Percentiles rank a stretch among this genome's conserved stretches.
These are phyloP conservation scores for Apantesis nais DNA, from an alignment of 2,888 invertebrate species.

Conservation along the genomic window DNA sequence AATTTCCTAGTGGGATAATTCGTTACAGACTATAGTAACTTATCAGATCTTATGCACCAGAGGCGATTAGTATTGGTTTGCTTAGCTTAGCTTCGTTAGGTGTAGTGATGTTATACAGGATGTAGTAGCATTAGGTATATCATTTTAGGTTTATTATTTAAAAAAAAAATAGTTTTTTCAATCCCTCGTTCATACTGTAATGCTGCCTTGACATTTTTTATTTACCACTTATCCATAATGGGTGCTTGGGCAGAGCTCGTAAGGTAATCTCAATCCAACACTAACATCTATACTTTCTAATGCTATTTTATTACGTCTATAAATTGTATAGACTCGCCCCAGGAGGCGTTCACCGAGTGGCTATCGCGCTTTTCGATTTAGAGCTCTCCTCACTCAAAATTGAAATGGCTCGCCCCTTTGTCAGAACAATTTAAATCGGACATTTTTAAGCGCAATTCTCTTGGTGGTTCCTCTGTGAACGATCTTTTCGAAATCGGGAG, in stretches of 20 bases:
- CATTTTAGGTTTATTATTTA: background rate
- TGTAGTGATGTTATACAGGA: background rate
- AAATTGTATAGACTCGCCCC: slow-evolving; percentile 80
- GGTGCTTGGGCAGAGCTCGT: slow-evolving; percentile 42
- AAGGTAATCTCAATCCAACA: slow-evolving; percentile 44
- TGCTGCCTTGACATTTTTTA: slow-evolving; percentile 20
- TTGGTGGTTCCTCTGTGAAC: slow-evolving; percentile 44
- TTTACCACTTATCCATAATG: slow-evolving; percentile 42
- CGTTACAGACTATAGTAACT: too few species aligned
- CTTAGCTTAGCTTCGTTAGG: background rate
- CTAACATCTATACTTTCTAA: slow-evolving; percentile 63
- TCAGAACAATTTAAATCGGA: slow-evolving; percentile 76
- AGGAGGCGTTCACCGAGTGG: slow-evolving; percentile 75
- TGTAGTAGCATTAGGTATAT: background rate
- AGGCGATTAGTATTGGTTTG: too few species aligned
- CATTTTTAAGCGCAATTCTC: slow-evolving; percentile 72
- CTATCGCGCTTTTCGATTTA: slow-evolving; percentile 79
- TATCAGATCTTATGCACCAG: too few species aligned
- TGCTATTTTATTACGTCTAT: slow-evolving; percentile 79
- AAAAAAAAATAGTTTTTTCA: background rate
- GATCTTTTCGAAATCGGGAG: slow-evolving; percentile 30
- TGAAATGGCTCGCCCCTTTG: slow-evolving; percentile 77
- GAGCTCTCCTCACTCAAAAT: slow-evolving; percentile 77
- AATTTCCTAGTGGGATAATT: too few species aligned
- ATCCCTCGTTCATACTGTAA: background rate